Percentiles rank a stretch among this genome's conserved stretches.
phyloP scores from a whole-genome alignment of 2,113 vertebrate species.

The Microtus ochrogaster region DNA sequence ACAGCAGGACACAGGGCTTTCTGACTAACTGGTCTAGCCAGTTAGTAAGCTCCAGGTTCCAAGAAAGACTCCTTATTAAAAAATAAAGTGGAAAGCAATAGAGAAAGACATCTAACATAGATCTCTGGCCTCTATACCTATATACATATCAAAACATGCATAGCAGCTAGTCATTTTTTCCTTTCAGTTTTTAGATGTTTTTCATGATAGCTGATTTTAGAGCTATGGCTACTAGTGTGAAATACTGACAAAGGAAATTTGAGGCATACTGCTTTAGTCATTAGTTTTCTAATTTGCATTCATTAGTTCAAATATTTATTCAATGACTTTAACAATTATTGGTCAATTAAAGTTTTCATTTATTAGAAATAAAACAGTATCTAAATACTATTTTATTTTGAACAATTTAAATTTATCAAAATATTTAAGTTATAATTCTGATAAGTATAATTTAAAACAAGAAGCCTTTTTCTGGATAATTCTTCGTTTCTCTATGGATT shows the following conservation, averaged over 20 bases:
- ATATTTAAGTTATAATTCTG: slow-evolving; percentile 6
- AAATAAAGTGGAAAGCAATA: background rate
- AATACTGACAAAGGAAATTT: slow-evolving; percentile 23
- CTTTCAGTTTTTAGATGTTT: background rate
- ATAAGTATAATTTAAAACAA: background rate
- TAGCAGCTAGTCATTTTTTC: background rate
- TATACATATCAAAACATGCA: background rate
- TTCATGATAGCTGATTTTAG: slow-evolving; percentile 1
- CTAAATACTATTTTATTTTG: slow-evolving; percentile 24
- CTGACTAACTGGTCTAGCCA: background rate
- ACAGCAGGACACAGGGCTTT: too few relatives aligned
- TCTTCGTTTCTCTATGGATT: slow-evolving; percentile 25
- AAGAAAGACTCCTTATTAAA: background rate
- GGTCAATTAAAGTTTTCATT: slow-evolving; percentile 22
- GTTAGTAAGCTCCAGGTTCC: background rate
- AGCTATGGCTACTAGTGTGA: background rate
- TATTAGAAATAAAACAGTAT: slow-evolving; percentile 2
- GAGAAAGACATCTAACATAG: background rate
- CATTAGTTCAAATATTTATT: slow-evolving; percentile 7
- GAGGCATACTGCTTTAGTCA: background rate
- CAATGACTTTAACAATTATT: background rate
- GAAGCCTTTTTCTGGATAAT: slow-evolving; percentile 20
- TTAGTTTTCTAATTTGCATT: slow-evolving; percentile 29
- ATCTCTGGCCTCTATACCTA: background rate
- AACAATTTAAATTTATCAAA: slow-evolving; percentile 34